Conservation (phyloP, 2,797 vertebrate genomes). For the Tauraco hartlaubi region DNA sequence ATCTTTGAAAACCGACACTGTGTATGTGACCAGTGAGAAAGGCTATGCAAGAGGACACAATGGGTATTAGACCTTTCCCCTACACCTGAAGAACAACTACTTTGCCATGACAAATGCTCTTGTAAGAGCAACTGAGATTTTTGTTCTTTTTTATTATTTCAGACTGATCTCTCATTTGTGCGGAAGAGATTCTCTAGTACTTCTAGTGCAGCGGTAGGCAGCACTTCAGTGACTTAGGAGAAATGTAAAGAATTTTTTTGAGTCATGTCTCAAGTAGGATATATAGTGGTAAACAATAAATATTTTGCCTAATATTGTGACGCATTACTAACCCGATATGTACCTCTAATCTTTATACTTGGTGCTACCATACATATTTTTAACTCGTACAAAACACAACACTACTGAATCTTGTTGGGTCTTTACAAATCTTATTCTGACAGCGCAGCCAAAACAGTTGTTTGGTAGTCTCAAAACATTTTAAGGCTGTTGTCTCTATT, state of each 20-base stretch:
- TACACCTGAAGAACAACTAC: not conserved
- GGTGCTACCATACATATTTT: not conserved
- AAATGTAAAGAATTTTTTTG: not conserved
- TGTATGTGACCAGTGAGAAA: not conserved
- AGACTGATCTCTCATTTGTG: not conserved
- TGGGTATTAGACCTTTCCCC: not conserved
- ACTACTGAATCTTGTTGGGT: not conserved
- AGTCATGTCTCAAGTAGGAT: not conserved
- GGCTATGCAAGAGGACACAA: not conserved
- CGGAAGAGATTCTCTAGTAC: not conserved
- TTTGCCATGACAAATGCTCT: not conserved
- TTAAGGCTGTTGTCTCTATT: not conserved
- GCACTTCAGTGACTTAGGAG: not conserved
- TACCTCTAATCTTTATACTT: not conserved
- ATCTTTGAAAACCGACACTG: not conserved
- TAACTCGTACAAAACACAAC: not conserved
- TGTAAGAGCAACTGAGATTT: not conserved
- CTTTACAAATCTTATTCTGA: not conserved
- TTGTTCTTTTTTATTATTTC: not conserved
- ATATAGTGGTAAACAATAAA: not conserved
- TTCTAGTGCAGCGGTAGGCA: not conserved
- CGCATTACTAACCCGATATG: not conserved
- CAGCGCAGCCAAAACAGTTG: not conserved
- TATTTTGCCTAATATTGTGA: not conserved
- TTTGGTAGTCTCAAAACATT: not conserved